Evolutionary conservation across 2,113 vertebrate genomes (phyloP).

Genomic region (Periophthalmus modestus): DNA sequence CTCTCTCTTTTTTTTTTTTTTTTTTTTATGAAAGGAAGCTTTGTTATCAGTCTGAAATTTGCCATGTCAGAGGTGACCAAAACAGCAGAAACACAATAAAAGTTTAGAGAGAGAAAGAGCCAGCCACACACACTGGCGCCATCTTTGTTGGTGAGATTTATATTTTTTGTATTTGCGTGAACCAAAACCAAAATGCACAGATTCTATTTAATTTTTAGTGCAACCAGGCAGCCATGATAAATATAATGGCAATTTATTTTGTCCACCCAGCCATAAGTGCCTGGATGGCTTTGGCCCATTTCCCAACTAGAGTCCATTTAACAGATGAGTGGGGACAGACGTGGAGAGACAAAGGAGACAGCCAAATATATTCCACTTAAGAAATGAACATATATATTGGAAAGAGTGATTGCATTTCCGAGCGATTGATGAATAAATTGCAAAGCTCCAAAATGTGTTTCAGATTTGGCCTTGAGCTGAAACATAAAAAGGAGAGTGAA

Average conservation of each 20-base stretch:
- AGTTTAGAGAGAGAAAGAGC: too few relatives aligned
- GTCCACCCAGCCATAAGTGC: slow-evolving; percentile 31
- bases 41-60: not conserved
- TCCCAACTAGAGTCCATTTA: slow-evolving; percentile 69
- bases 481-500: slow-evolving; percentile 24
- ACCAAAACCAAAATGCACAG: slow-evolving; percentile 34
- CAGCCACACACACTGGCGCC: too few relatives aligned
- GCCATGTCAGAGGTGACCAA: too few relatives aligned
- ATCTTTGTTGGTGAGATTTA: too few relatives aligned
- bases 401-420: not conserved
- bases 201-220: slow-evolving; percentile 33
- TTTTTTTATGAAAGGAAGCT: not conserved
- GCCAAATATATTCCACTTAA: slow-evolving; percentile 35
- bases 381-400: slow-evolving; percentile 18
- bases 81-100: too few relatives aligned
- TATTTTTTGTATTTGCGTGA: not conserved
- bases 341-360: not conserved
- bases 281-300: slow-evolving; percentile 53
- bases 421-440: slow-evolving; percentile 37
- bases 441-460: slow-evolving; percentile 32
- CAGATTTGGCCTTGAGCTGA: slow-evolving; percentile 17
- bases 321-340: slow-evolving; percentile 66
- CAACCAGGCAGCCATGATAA: slow-evolving; percentile 44
- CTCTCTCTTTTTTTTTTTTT: too few relatives aligned
- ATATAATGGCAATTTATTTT: slow-evolving; percentile 45